phyloP scores from a whole-genome alignment of 2,797 vertebrate genomes.

The Phoxinus dragarum region DNA sequence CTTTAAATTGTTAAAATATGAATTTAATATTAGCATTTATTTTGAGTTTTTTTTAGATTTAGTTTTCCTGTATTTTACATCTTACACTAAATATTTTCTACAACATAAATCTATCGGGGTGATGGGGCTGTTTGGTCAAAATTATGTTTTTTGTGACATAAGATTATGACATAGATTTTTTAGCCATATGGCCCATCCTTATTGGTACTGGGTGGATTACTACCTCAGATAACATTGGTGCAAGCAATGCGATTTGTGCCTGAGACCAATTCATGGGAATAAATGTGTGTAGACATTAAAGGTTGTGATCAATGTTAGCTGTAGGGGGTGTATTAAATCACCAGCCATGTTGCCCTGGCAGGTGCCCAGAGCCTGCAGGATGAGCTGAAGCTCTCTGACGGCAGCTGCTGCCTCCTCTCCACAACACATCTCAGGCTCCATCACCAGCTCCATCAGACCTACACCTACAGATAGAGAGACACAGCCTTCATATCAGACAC shows the following conservation, averaged over 20 bases:
- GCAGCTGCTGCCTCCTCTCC: slow-evolving; percentile 95
- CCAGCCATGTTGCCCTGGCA: slow-evolving; percentile 97
- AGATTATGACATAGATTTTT: neutral
- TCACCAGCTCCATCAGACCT: slow-evolving; percentile 97
- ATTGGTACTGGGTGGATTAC: neutral
- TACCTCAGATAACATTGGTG: neutral
- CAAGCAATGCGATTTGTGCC: slow-evolving; percentile 7
- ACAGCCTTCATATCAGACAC: slow-evolving; percentile 17
- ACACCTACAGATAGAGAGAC: slow-evolving; percentile 81
- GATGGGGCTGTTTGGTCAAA: neutral
- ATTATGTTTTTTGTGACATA: neutral
- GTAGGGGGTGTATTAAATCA: slow-evolving; percentile 61
- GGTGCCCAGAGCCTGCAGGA: slow-evolving; percentile 93
- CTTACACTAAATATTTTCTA: neutral
- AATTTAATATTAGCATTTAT: neutral
- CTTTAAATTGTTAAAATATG: neutral
- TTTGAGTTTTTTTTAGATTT: neutral
- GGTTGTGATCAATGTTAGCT: slow-evolving; percentile 6
- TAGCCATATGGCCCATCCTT: neutral
- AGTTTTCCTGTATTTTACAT: neutral
- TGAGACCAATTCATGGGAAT: slow-evolving; percentile 4
- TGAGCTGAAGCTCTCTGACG: slow-evolving; percentile 94
- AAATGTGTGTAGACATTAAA: neutral
- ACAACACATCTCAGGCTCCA: slow-evolving; percentile 96
- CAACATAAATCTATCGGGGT: neutral